Conservation (phyloP, 2,888 invertebrate genomes). For the Cryptocephalus moraei region DNA sequence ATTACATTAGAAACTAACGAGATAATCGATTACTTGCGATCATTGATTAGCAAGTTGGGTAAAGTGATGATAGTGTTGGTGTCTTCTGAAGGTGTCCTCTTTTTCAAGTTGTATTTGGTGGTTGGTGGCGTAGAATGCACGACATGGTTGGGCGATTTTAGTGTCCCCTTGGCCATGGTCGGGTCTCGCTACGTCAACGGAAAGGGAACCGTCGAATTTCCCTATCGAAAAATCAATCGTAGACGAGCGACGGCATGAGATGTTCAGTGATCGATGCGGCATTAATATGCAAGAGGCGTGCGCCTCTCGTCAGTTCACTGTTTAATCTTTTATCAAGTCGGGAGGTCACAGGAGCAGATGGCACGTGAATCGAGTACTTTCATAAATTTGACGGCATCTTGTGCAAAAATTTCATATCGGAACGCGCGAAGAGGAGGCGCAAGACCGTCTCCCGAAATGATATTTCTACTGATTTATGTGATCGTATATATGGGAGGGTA, state of each 20-base stretch:
- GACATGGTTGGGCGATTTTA: too few species aligned
- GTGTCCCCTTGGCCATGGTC: too few species aligned
- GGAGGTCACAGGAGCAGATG: not conserved
- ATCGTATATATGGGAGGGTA: slow-evolving; percentile 13
- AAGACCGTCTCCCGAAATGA: slow-evolving; percentile 19
- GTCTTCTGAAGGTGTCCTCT: too few species aligned
- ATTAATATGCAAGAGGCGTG: slow-evolving; percentile 19
- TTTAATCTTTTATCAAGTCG: slow-evolving; percentile 15
- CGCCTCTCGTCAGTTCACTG: slow-evolving; percentile 8
- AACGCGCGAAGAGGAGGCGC: slow-evolving; percentile 18
- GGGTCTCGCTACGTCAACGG: not conserved
- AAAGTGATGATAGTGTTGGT: too few species aligned
- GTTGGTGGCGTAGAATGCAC: not conserved
- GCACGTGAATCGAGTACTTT: slow-evolving; percentile 5
- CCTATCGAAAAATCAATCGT: slow-evolving; percentile 5
- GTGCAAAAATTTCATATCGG: slow-evolving; percentile 31
- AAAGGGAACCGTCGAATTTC: slow-evolving; percentile 1
- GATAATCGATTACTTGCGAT: too few species aligned
- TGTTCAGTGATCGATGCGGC: slow-evolving; percentile 17
- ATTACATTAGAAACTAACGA: too few species aligned
- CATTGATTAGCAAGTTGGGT: too few species aligned
- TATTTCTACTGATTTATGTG: slow-evolving; percentile 15
- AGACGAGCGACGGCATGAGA: slow-evolving; percentile 6
- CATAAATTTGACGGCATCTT: slow-evolving; percentile 33
- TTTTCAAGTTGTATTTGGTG: too few species aligned